phyloP scores from a whole-genome alignment of 2,797 vertebrate genomes.

The Glyptemys insculpta region DNA sequence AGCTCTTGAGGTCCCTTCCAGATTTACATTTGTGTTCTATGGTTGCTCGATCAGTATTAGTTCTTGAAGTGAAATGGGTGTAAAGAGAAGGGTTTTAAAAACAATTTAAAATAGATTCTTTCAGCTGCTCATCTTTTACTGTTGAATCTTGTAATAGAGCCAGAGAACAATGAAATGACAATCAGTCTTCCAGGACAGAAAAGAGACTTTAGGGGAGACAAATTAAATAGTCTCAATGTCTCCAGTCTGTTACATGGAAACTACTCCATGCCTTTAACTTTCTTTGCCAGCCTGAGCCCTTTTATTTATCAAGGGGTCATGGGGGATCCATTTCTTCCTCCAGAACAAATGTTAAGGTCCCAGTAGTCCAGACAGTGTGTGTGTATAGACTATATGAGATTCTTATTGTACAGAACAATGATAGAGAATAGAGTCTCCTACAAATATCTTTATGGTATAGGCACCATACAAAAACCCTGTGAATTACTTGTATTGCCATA shows the following conservation, averaged over 20 bases:
- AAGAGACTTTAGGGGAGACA: not conserved
- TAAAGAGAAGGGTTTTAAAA: not conserved
- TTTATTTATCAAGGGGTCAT: not conserved
- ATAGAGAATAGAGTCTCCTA: not conserved
- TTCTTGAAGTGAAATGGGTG: not conserved
- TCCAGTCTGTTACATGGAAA: constrained; percentile 40
- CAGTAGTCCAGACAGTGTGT: not conserved
- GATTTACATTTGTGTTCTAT: not conserved
- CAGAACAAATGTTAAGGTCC: not conserved
- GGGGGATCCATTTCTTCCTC: not conserved
- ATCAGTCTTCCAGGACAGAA: not conserved
- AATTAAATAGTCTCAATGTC: not conserved
- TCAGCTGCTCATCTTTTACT: not conserved
- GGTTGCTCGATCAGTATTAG: not conserved
- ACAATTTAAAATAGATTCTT: not conserved
- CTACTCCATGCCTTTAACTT: constrained; percentile 21
- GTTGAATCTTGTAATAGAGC: not conserved
- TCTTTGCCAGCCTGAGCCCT: not conserved
- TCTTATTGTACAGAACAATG: not conserved
- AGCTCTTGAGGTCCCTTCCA: not conserved
- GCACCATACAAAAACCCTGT: not conserved
- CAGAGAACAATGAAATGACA: too few relatives aligned
- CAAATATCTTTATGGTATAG: not conserved
- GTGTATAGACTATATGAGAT: not conserved
- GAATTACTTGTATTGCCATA: not conserved